phyloP scores from a whole-genome alignment of 1,140 invertebrate species.

The Ephestia elutella region DNA sequence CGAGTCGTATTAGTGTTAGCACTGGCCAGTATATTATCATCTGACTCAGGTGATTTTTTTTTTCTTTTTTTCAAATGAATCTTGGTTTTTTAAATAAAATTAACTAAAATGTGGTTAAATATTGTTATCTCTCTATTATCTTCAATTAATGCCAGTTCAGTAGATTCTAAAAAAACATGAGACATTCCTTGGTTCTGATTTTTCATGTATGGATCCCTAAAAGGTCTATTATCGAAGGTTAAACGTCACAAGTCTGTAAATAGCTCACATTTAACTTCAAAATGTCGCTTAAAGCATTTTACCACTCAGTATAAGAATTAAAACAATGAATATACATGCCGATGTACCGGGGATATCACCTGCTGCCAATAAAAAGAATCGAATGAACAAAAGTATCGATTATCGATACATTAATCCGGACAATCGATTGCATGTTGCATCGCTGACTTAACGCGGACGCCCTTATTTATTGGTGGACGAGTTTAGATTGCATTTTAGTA shows the following conservation, averaged over 20 bases:
- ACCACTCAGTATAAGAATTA: neutral
- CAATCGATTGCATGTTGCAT: slow-evolving; percentile 20
- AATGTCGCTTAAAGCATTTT: neutral
- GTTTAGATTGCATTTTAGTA: neutral
- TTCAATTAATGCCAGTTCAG: no score
- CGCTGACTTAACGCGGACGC: neutral
- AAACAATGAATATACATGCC: slow-evolving; percentile 5
- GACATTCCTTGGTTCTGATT: no score
- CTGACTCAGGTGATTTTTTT: no score
- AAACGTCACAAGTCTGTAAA: no score
- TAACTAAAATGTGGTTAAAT: no score
- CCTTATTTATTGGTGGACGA: neutral
- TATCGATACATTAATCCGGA: slow-evolving; percentile 42
- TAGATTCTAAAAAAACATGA: no score
- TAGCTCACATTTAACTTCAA: neutral
- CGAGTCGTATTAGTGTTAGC: neutral
- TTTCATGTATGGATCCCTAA: no score
- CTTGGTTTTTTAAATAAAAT: no score
- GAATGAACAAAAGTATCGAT: slow-evolving; percentile 39
- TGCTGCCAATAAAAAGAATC: slow-evolving; percentile 31
- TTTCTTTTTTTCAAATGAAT: no score
- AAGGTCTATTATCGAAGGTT: no score
- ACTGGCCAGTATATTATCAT: neutral
- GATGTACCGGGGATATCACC: slow-evolving; percentile 26
- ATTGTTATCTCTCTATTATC: no score